phyloP scores from a whole-genome alignment of 2,888 invertebrate genomes.

The Icerya purchasi region DNA sequence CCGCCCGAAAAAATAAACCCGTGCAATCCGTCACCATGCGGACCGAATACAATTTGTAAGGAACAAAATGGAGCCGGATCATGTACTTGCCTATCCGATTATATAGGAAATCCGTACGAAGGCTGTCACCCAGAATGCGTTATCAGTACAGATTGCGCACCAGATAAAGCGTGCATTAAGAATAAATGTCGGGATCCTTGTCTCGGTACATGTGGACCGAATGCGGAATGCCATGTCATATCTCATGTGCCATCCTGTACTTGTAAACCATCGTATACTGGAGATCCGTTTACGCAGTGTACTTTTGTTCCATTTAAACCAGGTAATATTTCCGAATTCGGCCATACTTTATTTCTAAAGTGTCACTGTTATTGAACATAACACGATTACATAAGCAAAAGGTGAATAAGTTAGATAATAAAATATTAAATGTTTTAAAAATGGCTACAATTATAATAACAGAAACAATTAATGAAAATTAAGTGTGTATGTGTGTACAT shows the following conservation, averaged over 20 bases:
- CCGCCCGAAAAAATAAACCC: conserved; percentile 29
- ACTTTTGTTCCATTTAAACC: conserved; percentile 27
- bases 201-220: conserved; percentile 60
- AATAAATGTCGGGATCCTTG: conserved; percentile 73
- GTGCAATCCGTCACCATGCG: conserved; percentile 55
- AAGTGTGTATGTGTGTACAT: too few species aligned
- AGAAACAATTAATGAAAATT: too few species aligned
- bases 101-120: conserved; percentile 55
- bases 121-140: conserved; percentile 55
- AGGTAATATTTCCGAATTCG: too few species aligned
- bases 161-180: conserved; percentile 57
- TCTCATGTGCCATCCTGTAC: conserved; percentile 51
- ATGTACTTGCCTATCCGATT: conserved; percentile 43
- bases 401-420: too few species aligned
- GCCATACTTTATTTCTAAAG: too few species aligned
- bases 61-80: conserved; percentile 36
- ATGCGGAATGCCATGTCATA: conserved; percentile 61
- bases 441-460: too few species aligned
- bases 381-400: too few species aligned
- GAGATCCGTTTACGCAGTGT: conserved; percentile 37
- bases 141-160: conserved; percentile 46
- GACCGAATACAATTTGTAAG: conserved; percentile 52
- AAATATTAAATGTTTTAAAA: too few species aligned
- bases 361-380: too few species aligned
- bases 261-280: conserved; percentile 23